Evolutionary conservation across 2,888 invertebrate genomes (phyloP), one percentile per base, ranked within the genome.

Genomic region (Synergus japonicus): DNA sequence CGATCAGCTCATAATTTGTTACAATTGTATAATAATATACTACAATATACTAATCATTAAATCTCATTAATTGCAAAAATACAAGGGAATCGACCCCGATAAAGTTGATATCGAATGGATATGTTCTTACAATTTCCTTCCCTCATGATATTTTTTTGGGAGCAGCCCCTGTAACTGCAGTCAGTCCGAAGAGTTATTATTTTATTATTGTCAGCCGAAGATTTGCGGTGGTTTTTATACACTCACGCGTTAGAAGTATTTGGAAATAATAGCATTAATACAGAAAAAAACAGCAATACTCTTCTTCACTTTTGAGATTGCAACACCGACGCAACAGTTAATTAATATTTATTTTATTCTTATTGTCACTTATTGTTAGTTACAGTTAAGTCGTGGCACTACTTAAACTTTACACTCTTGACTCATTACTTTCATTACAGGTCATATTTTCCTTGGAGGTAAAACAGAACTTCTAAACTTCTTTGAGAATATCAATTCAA

Each of bases 161-260:
- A 87, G 87, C 86, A 87, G 84, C 83, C 84, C 84, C 37, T 44
- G 54, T 29, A 69, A 69, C 49, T 58, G n/a, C 73, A 54, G 15
- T 73, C 60, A 41, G 80, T 80, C 83, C 83, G 54, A 77, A 79
- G 85, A 84, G 82, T 86, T 82, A 80, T 86, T 81, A 80, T 83
- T 83, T 79, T 85, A 88, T 90, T 90, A 90, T 90, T 90, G 90
- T 90, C 90, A 84, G 86, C 83, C 83, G 87, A 63, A 63, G 15
- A 49, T 73, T 73, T 13, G 49, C 22, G 49, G 49, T 73, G 37
- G 37, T 83, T 87, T 88, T 85, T 81, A 85, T 89, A 87, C 88
- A 83, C 87, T 89, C 89, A 89, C 78, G 41, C 82, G 81, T 82
- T 86, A 84, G 58, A 84, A 78, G 80, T 81, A 83, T 79, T 82